phyloP scores from a whole-genome alignment of 2,797 vertebrate species.

The Sebastes steindachneri region DNA sequence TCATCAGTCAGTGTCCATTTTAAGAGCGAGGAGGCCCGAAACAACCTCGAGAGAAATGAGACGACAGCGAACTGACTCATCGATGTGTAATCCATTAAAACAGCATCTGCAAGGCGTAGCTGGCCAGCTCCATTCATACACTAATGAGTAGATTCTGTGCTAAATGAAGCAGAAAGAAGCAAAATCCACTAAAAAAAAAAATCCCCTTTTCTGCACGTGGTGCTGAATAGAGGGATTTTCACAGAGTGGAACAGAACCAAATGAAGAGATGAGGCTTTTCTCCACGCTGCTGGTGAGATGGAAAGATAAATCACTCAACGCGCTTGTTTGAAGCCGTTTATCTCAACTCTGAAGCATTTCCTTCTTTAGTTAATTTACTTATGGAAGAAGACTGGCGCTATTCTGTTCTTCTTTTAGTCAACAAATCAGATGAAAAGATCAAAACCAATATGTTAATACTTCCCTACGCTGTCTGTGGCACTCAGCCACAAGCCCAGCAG shows the following conservation, averaged over 20 bases:
- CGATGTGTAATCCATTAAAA: slow-evolving; percentile 45
- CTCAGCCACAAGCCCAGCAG: not conserved
- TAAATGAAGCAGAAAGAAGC: slow-evolving; percentile 34
- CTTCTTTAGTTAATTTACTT: not conserved
- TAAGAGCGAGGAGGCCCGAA: not conserved
- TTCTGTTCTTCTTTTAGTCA: not conserved
- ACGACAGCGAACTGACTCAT: slow-evolving; percentile 38
- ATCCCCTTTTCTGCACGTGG: not conserved
- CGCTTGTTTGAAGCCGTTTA: not conserved
- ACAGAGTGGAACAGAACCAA: not conserved
- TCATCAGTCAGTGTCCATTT: not conserved
- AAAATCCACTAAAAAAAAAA: slow-evolving; percentile 1
- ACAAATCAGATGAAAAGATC: not conserved
- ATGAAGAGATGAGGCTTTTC: not conserved
- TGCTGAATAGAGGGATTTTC: slow-evolving; percentile 8
- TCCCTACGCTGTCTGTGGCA: not conserved
- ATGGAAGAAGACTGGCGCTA: not conserved
- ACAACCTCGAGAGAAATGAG: slow-evolving; percentile 11
- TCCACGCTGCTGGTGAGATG: not conserved
- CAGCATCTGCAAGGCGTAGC: slow-evolving; percentile 42
- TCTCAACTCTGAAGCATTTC: not conserved
- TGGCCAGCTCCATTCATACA: slow-evolving; percentile 21
- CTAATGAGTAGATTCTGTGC: slow-evolving; percentile 37
- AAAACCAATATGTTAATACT: not conserved
- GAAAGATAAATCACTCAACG: not conserved